Conservation (phyloP, 2,797 vertebrate genomes). For the Anguilla pacifica region DNA sequence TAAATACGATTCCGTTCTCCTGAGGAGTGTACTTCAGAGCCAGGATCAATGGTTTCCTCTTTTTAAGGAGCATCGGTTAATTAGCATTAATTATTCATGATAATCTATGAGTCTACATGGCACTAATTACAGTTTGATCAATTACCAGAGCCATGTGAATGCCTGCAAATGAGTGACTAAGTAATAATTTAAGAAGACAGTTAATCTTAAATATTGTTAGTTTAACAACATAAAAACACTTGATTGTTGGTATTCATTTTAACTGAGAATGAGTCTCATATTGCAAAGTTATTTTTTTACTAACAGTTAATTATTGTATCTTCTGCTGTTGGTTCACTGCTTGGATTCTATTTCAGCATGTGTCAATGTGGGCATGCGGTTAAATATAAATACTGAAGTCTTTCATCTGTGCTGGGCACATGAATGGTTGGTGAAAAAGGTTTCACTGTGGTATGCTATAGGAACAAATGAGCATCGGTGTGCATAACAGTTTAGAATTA, state of each 20-base stretch:
- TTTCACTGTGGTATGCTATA: too few relatives aligned
- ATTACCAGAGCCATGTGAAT: not conserved
- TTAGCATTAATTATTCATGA: slow-evolving; percentile 2
- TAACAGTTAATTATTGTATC: not conserved
- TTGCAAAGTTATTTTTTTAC: not conserved
- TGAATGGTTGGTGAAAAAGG: too few relatives aligned
- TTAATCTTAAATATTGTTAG: not conserved
- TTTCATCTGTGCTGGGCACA: too few relatives aligned
- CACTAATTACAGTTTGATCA: not conserved
- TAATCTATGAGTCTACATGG: not conserved
- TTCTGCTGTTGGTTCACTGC: not conserved
- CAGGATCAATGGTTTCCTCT: not conserved
- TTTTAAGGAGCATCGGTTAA: not conserved
- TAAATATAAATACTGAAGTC: too few relatives aligned
- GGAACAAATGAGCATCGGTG: too few relatives aligned
- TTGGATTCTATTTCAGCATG: too few relatives aligned
- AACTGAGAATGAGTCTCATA: not conserved
- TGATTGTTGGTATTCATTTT: not conserved
- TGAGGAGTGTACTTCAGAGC: not conserved
- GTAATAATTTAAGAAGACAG: not conserved
- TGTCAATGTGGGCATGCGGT: too few relatives aligned
- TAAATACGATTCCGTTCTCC: not conserved
- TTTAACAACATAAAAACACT: not conserved
- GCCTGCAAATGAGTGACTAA: not conserved
- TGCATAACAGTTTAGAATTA: too few relatives aligned